Percentiles rank a stretch among this genome's conserved stretches.
Conservation (phyloP, 2,113 vertebrate species). For the Ptilorrhoa leucosticta region DNA sequence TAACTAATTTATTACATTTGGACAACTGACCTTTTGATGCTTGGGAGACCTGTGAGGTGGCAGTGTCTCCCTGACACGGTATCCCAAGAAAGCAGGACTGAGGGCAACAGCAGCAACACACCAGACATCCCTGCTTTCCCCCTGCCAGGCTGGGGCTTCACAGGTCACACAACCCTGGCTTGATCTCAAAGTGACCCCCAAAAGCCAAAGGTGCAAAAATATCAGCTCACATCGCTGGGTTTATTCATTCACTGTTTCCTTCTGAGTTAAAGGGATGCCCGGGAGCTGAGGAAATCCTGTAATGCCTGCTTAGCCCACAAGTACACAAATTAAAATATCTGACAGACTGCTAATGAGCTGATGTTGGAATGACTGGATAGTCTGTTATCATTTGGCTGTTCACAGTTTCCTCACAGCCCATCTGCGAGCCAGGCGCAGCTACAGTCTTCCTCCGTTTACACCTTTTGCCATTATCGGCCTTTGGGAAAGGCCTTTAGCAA, state of each 20-base stretch:
- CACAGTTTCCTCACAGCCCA: slow-evolving; percentile 84
- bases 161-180: background rate
- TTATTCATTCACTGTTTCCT: slow-evolving; percentile 5
- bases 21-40: background rate
- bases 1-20: background rate
- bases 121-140: background rate
- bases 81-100: background rate
- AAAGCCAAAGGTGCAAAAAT: background rate
- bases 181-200: background rate
- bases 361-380: slow-evolving; percentile 76
- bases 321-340: slow-evolving; percentile 76
- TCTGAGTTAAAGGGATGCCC: slow-evolving; percentile 43
- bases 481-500: slow-evolving; percentile 77
- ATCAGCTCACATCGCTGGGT: background rate
- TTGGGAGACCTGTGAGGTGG: background rate
- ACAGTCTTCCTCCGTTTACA: slow-evolving; percentile 75
- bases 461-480: slow-evolving; percentile 71
- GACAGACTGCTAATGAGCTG: slow-evolving; percentile 87
- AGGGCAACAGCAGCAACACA: background rate
- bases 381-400: slow-evolving; percentile 82
- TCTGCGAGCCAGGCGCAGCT: slow-evolving; percentile 64
- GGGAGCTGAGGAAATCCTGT: background rate
- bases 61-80: accelerated
- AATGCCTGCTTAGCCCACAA: slow-evolving; percentile 68
- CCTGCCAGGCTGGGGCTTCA: background rate